Evolutionary conservation across 2,113 vertebrate genomes (phyloP), one percentile per base, ranked within the genome.

Genomic region (Pygathrix nemaeus): DNA sequence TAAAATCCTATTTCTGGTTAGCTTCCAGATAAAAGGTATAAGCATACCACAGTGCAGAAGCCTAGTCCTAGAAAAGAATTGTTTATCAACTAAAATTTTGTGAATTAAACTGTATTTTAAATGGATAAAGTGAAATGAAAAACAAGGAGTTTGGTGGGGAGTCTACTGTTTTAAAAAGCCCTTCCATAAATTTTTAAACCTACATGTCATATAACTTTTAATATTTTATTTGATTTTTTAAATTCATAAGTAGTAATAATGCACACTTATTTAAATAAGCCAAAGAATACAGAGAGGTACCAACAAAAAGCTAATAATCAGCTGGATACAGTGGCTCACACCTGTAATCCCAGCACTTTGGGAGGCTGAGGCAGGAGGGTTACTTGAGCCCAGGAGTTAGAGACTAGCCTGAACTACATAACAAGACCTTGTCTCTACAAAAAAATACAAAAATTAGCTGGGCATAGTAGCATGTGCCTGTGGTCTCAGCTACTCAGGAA

Each of bases 151-250:
- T 93, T 12, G 23, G 79, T 48, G 57, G 50, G 45, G 35, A 94
- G 12, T 57, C 78, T 30, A 25, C 70, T 55, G 6, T 79, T 72
- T 55, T 45, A 48, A 59, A 87, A 88, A 96, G 40, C 57, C 73
- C 50, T 66, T 89, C 9, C 9, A 59, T 90, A 21, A 96, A 25
- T 76, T 81, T 83, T 75, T 70, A 17, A 90, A 93, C 70, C 55
- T 85, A 66, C 23, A 40, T 76, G 32, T 80, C 38, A 90, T 59
- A 68, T 43, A 61, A 48, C 64, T 68, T 30, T 90, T 76, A 8
- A 25, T 50, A 72, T 68, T 89, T 95, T 86, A 81, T 88, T 97
- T 59, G 25, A 40, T 68, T 83, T 94, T 75, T 70, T 82, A 40
- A 50, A 70, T 43, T n/a, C 16, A 11, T 52, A 43, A 70, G 20